Evolutionary conservation across 2,113 vertebrate genomes (phyloP), one percentile per base, ranked within the genome.

Genomic region (Agelaius tricolor): DNA sequence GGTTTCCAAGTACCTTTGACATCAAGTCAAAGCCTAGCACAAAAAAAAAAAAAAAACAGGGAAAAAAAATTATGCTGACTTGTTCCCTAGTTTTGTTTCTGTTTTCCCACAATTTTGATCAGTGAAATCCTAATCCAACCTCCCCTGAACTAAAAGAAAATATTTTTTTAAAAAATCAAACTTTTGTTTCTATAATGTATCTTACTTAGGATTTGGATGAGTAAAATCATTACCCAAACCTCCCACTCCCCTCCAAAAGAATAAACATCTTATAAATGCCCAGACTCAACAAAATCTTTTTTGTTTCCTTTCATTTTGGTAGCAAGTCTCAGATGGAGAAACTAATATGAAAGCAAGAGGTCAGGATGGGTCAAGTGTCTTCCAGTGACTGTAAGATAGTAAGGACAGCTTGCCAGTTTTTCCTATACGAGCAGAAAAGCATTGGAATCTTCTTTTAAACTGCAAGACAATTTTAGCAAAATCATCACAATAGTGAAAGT

Each of bases 331-430:
- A 86, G 55, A 90, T 39, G 30, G 44, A 94, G 65, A 92, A 89
- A 78, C 41, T 58, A 80, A 73, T n/a, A 71, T 3, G 17, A 92
- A 89, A 88, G 62, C 15, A 80, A 19, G 51, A 89, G 80, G 55
- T 87, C 76, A 91, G 62, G 73, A 93, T 23, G 51, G 59, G 72
- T 84, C 63, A 94, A 94, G 75, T 49, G 39, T 84, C 80, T 95
- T 77, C n/a, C 72, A 91, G 55, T 58, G 49, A 54, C 3, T 66
- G 13, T 21, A 62, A 65, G 72, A 55, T 30, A 80, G 14, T 21
- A 47, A 67, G 41, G 39, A 79, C 0, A 52, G 28, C 46, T 71
- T 4, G 1, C 43, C 76, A 86, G 55, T 20, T 55, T 91, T 84
- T 87, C 58, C 59, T 74, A 26, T 7, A 71, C 10, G 66, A 67